Evolutionary conservation across 2,888 invertebrate species (phyloP), one percentile per base, ranked within the genome.

Genomic region (Drosophila paracracens): DNA sequence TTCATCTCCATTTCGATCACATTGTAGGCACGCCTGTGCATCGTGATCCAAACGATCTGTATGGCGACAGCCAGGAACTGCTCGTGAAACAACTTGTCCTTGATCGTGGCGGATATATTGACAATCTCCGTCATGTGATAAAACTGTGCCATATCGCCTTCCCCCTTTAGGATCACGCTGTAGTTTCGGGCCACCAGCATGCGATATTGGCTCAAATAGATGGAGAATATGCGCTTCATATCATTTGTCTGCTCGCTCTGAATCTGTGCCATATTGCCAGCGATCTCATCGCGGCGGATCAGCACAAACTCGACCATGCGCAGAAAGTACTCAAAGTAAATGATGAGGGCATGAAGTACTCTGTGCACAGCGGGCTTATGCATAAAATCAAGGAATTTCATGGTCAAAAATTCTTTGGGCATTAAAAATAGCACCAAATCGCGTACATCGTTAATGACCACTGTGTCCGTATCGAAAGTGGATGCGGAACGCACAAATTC

Each of bases 271-370:
- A 76, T 74, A 25, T 87, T 73, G 0, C 89, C 91, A 0, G 81
- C 65, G 5, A 91, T 79, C 65, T 93, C 93, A 68, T 93, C 92
- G 1, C 92, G 83, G 0, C 92, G 88, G 38, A 93, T 91, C 2
- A 93, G 73, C 18, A 92, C 73, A 67, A 91, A 92, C 62, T 93
- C 93, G 0, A 92, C 91, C 58, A 92, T 65, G 29, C 91, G 91
- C n/a, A 93, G 63, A 66, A 91, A 93, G 67, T 93, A 85, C 70
- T 93, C 93, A 35, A 93, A 93, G 76, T 93, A 93, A 18, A 92
- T 92, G 38, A 93, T 85, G 21, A 93, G 70, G 0, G 92, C 87
- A 58, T 92, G 91, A 0, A 93, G 59, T 48, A 93, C 86, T 16
- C 78, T 72, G 61, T 92, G 87, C 0, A 92, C 87, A 0, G 83